Evolutionary conservation across 2,113 vertebrate genomes (phyloP).

Genomic region (Marmota monax): DNA sequence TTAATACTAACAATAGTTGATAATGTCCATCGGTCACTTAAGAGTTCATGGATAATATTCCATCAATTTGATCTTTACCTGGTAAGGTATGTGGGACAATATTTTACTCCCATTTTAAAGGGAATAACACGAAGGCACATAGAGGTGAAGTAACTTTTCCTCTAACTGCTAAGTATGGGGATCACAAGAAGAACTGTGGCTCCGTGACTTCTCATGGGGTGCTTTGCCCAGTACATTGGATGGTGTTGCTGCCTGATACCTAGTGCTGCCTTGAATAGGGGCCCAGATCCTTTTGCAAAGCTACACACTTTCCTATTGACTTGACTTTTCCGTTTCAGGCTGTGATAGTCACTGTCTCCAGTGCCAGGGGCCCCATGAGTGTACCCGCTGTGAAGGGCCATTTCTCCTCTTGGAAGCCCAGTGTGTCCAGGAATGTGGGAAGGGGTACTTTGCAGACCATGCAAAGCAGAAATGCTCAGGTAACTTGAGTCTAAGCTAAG

Average conservation of each 20-base stretch:
- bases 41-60: not conserved
- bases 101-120: not conserved
- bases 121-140: not conserved
- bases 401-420: conserved; percentile 87
- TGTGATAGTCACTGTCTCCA: conserved; percentile 91
- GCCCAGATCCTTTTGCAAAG: not conserved
- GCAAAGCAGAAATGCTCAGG: conserved; percentile 86
- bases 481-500: conserved; percentile 81
- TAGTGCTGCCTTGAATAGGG: not conserved
- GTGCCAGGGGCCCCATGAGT: conserved; percentile 88
- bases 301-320: not conserved
- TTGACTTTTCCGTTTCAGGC: conserved; percentile 82
- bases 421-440: conserved; percentile 91
- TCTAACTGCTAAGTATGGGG: not conserved
- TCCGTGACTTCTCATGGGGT: not conserved
- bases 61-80: not conserved
- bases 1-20: not conserved
- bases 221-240: not conserved
- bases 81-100: not conserved
- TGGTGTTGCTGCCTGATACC: not conserved
- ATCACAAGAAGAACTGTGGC: not conserved
- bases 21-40: not conserved
- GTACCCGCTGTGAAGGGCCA: conserved; percentile 89
- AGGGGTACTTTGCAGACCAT: conserved; percentile 85
- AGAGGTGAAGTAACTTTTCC: not conserved